Percentiles rank a stretch among this genome's conserved stretches.
Conservation (phyloP, 2,113 vertebrate genomes). For the Tragulus kanchil region DNA sequence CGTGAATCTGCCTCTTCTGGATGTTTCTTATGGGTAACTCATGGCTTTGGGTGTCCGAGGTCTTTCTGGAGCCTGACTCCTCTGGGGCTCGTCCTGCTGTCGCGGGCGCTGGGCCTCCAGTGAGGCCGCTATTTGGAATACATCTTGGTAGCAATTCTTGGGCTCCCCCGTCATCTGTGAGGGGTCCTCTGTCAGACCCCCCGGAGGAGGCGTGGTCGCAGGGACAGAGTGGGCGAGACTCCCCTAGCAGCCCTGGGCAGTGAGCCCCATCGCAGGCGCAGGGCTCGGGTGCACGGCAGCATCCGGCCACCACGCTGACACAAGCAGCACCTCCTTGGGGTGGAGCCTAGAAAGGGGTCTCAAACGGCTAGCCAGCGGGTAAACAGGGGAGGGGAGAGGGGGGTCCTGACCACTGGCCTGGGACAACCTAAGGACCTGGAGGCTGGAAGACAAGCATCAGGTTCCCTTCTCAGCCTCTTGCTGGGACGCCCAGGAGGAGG, state of each 20-base stretch:
- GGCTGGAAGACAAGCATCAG: too few species aligned
- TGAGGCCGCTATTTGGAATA: not conserved
- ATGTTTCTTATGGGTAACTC: fast-evolving
- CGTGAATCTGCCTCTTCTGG: not conserved
- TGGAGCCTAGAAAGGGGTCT: not conserved
- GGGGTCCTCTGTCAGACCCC: not conserved
- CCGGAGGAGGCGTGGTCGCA: not conserved
- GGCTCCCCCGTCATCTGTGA: not conserved
- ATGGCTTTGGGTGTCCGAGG: too few species aligned
- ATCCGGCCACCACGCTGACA: not conserved
- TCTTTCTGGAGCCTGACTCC: not conserved
- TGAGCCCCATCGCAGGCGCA: fast-evolving
- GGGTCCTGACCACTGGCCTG: not conserved
- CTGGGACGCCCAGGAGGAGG: not conserved
- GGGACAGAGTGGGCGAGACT: not conserved
- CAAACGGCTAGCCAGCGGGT: too few species aligned
- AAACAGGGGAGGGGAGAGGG: fast-evolving
- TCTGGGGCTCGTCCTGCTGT: not conserved
- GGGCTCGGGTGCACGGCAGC: fast-evolving
- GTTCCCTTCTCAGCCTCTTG: not conserved
- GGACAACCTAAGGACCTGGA: not conserved
- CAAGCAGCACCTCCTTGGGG: not conserved
- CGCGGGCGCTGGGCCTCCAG: not conserved
- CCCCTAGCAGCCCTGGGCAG: not conserved
- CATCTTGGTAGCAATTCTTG: not conserved